Evolutionary conservation across 2,888 invertebrate genomes (phyloP).

Genomic region (Sesamia inferens): DNA sequence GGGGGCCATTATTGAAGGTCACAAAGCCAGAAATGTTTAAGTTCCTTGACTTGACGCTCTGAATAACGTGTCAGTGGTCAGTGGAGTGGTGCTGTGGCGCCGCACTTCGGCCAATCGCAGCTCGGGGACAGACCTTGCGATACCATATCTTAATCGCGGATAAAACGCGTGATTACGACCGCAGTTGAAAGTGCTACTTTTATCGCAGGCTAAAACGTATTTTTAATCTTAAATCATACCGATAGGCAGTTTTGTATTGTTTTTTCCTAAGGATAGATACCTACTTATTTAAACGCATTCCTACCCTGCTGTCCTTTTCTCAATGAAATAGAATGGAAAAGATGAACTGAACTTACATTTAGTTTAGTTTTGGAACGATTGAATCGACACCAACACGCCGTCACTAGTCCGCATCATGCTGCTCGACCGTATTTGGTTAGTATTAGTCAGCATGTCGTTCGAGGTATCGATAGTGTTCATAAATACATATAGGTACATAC

Average conservation of each 20-base stretch:
- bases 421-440: conserved; percentile 13
- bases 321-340: no score
- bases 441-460: conserved; percentile 16
- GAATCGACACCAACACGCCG: background rate
- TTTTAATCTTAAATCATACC: conserved; percentile 39
- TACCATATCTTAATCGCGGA: conserved; percentile 61
- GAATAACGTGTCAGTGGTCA: conserved; percentile 13
- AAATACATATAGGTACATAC: background rate
- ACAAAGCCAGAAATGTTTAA: background rate
- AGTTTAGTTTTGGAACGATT: no score
- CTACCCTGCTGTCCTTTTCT: background rate
- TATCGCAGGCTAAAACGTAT: conserved; percentile 35
- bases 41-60: background rate
- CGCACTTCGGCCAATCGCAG: conserved; percentile 22
- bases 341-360: no score
- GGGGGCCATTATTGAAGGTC: background rate
- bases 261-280: conserved; percentile 13
- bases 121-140: conserved; percentile 15
- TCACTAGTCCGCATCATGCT: background rate
- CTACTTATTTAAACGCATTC: background rate
- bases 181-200: conserved; percentile 14
- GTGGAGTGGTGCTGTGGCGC: background rate
- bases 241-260: conserved; percentile 20
- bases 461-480: background rate
- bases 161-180: conserved; percentile 51